These are phyloP conservation scores for Patiria pectinifera DNA, from an alignment of 53 echinoderm and acorn worm genomes.

Conservation along the genomic window DNA sequence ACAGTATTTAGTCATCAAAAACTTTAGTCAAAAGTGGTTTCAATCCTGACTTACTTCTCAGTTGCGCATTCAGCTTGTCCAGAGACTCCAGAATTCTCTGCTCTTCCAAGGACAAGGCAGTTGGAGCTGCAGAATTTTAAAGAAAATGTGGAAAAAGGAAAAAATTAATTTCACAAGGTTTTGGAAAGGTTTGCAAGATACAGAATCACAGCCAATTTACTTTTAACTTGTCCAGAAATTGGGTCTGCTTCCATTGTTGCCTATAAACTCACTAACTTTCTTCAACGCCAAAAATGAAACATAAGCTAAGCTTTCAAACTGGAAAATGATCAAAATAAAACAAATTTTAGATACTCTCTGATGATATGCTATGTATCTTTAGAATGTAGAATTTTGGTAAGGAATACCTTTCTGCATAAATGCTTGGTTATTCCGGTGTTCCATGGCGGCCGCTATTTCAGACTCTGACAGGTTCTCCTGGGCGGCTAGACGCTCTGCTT, in stretches of 20 bases:
- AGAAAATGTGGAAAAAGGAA: slow-evolving; percentile 12
- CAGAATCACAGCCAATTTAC: too few relatives aligned
- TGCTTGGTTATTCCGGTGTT: slow-evolving; percentile 57
- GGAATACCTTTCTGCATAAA: slow-evolving; percentile 64
- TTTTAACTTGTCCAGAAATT: too few relatives aligned
- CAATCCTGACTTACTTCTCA: slow-evolving; percentile 85
- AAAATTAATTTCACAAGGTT: not conserved
- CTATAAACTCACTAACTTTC: too few relatives aligned
- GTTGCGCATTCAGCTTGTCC: slow-evolving; percentile 95
- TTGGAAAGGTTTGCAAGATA: not conserved
- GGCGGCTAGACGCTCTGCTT: slow-evolving; percentile 81
- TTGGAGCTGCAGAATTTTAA: slow-evolving; percentile 56
- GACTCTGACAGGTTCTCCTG: slow-evolving; percentile 84
- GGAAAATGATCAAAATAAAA: too few relatives aligned
- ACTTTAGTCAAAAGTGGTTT: not conserved
- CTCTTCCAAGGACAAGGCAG: slow-evolving; percentile 93
- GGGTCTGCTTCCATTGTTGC: too few relatives aligned
- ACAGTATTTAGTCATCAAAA: too few relatives aligned
- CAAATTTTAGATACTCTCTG: too few relatives aligned
- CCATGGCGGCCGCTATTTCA: slow-evolving; percentile 86
- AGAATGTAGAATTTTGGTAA: too few relatives aligned
- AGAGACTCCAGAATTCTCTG: slow-evolving; percentile 90
- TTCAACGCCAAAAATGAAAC: too few relatives aligned
- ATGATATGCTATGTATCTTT: too few relatives aligned
- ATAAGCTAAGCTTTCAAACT: too few relatives aligned